Base-by-base conservation (phyloP, 2,113 vertebrate genomes). In the Pampusana beccarii region DNA sequence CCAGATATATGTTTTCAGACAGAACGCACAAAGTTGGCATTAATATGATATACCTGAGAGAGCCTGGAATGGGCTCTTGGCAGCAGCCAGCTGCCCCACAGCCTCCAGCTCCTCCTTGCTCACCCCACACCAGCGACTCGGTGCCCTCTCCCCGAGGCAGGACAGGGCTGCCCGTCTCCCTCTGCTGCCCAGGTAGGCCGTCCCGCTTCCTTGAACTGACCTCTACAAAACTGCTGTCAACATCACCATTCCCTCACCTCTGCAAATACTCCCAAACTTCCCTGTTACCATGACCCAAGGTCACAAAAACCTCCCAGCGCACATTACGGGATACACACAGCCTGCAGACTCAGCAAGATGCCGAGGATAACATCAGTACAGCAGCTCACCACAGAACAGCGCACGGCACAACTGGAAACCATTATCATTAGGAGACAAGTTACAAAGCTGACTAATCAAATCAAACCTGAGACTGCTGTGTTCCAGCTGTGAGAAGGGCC, bases 281-380 rank as follows among this genome's bases (percentile, higher is more conserved):
- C 91, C 7, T 72, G 66, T 72, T 74, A 34, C 81, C 62, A 23
- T 57, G 85, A 94, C 88, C 77, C 0, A 1, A 86, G 93, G 72
- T 92, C 88, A 93, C 42, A 28, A 70, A 81, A 91, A 14, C 60
- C 75, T 77, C 67, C 38, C 60, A 92, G 75, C 31, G 3, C 81
- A 77, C 85, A 73, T 82, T 26, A 88, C 60, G 62, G 72, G 65
- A 83, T 21, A n/a, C 36, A 16, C 6, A 11, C 2, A 94, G 80
- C 61, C 78, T 96, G 95, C 95, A 88, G 75, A 88, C 88, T 92
- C 93, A 96, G 96, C 95, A 95, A 26, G 72, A 38, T 14, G 69
- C 82, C 38, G 53, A 36, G 66, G 89, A 77, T 85, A 96, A 95
- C 78, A 95, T 90, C 93, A 91, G 74, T 16, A 44, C 61, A 84